Percentiles rank a stretch among this genome's conserved stretches.
Evolutionary conservation across 2,113 vertebrate species (phyloP).

Genomic region (Electrona antarctica): DNA sequence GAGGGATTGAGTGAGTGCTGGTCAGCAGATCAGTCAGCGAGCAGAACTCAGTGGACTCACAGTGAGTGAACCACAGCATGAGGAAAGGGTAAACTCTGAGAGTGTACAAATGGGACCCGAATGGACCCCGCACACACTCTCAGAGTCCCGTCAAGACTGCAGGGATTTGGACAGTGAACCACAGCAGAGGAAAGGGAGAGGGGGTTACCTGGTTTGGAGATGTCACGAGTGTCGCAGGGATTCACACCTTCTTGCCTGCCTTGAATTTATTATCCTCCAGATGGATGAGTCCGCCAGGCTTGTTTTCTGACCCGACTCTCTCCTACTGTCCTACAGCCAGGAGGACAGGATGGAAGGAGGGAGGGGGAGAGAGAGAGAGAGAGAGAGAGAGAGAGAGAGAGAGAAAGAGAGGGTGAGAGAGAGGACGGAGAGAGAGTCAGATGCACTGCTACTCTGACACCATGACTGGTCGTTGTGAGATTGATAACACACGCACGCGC

Average conservation of each 20-base stretch:
- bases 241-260: slow-evolving; percentile 57
- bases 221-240: slow-evolving; percentile 35
- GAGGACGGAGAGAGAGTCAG: slow-evolving; percentile 63
- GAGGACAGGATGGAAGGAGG: slow-evolving; percentile 64
- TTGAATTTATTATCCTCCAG: slow-evolving; percentile 76
- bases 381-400: slow-evolving; percentile 33
- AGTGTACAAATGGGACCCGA: too few relatives aligned
- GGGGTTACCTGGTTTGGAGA: slow-evolving; percentile 71
- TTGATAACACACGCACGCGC: slow-evolving; percentile 77
- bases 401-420: slow-evolving; percentile 56
- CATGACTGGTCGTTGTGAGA: slow-evolving; percentile 81
- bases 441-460: slow-evolving; percentile 76
- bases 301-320: slow-evolving; percentile 64
- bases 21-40: slow-evolving; percentile 71
- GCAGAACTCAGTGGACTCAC: slow-evolving; percentile 54
- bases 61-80: too few relatives aligned
- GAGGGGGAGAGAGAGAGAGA: slow-evolving; percentile 45
- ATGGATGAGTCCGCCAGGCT: slow-evolving; percentile 62
- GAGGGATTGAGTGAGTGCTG: slow-evolving; percentile 58
- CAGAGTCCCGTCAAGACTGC: too few relatives aligned
- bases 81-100: too few relatives aligned
- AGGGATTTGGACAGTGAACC: slow-evolving; percentile 29
- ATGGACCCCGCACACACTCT: too few relatives aligned
- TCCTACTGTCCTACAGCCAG: slow-evolving; percentile 67
- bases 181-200: slow-evolving; percentile 50